Percentiles rank a stretch among this genome's conserved stretches.
Conservation (phyloP, 2,797 vertebrate genomes). For the Mormyrops attenuatus region DNA sequence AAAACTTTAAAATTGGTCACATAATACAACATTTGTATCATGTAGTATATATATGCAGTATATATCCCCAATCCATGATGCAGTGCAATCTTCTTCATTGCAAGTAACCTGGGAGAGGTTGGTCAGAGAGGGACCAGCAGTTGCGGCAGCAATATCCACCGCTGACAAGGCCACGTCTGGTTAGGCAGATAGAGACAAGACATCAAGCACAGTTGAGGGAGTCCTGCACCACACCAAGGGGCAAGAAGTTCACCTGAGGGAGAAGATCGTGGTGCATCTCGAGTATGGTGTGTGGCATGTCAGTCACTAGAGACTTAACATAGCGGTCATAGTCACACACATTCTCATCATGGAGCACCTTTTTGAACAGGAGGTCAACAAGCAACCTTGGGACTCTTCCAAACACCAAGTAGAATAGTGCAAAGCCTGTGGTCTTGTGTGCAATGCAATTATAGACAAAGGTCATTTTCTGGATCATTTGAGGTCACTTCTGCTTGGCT, state of each 20-base stretch:
- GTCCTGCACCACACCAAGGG: background rate
- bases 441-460: too few relatives aligned
- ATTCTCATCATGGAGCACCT: background rate
- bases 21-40: background rate
- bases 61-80: background rate
- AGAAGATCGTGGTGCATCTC: background rate
- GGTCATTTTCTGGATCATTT: too few relatives aligned
- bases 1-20: background rate
- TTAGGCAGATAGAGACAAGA: background rate
- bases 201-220: background rate
- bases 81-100: background rate
- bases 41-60: background rate
- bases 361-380: background rate
- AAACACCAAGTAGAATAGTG: background rate
- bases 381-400: background rate
- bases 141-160: background rate
- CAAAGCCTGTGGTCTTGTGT: background rate
- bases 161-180: background rate
- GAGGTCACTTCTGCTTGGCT: too few relatives aligned
- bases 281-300: background rate
- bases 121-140: background rate
- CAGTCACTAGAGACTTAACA: background rate
- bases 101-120: background rate
- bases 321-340: background rate
- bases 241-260: background rate